Percentiles rank a stretch among this genome's conserved stretches.
Evolutionary conservation across 2,797 vertebrate species (phyloP).

Genomic region (Parotocinclus haroldoi): DNA sequence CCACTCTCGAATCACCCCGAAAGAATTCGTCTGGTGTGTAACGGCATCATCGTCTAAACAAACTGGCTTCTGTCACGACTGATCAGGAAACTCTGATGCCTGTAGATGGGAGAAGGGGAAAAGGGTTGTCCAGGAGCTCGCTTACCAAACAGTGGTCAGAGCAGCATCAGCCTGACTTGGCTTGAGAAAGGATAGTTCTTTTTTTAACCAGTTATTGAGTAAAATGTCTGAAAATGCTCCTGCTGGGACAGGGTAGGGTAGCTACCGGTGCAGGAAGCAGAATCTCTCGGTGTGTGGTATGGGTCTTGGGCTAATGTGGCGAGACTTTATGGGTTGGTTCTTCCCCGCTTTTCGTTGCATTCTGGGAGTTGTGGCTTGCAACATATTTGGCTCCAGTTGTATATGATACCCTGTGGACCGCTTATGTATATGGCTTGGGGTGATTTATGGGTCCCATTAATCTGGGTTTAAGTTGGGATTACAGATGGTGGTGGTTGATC

Average conservation of each 20-base stretch:
- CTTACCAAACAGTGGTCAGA: conserved; percentile 2
- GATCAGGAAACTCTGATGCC: too few relatives aligned
- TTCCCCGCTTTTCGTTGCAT: conserved; percentile 46
- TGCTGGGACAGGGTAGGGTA: neutral
- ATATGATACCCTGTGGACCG: neutral
- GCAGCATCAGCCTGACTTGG: conserved; percentile 1
- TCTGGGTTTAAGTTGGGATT: neutral
- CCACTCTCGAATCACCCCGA: neutral
- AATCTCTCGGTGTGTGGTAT: conserved; percentile 10
- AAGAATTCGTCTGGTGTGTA: neutral
- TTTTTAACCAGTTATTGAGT: conserved; percentile 17
- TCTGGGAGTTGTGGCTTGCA: conserved; percentile 70
- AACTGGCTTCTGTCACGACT: too few relatives aligned
- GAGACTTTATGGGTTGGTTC: neutral
- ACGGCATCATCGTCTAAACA: neutral
- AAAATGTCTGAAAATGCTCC: neutral
- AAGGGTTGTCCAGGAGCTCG: neutral
- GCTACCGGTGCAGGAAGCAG: conserved; percentile 3
- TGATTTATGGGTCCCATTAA: neutral
- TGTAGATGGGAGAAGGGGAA: too few relatives aligned
- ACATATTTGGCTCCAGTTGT: conserved; percentile 5
- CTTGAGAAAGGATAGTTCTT: neutral
- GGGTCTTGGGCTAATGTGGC: conserved; percentile 1
- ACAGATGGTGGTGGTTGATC: neutral
- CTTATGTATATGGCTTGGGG: neutral